phyloP scores from a whole-genome alignment of 2,797 vertebrate genomes.

The Cossypha heuglini region DNA sequence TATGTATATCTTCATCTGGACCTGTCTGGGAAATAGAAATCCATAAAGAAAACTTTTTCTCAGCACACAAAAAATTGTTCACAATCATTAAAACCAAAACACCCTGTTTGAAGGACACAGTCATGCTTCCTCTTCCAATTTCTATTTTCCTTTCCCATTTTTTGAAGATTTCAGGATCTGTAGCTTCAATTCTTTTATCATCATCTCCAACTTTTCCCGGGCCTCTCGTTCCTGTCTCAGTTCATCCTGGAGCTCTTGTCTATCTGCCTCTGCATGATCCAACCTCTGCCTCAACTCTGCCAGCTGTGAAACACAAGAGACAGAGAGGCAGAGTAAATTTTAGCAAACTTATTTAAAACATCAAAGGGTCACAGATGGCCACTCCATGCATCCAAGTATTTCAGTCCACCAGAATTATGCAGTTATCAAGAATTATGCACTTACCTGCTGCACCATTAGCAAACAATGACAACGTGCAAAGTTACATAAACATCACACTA shows the following conservation, averaged over 20 bases:
- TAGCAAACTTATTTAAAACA: background rate
- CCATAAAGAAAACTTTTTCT: conserved; percentile 33
- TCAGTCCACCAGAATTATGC: background rate
- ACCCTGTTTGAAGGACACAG: conserved; percentile 46
- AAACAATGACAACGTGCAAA: background rate
- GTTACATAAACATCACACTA: background rate
- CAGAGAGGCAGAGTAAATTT: background rate
- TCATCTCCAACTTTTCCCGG: conserved; percentile 89
- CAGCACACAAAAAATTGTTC: conserved; percentile 50
- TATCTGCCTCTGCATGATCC: conserved; percentile 90
- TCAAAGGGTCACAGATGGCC: background rate
- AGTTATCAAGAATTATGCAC: background rate
- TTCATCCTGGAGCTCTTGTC: conserved; percentile 92
- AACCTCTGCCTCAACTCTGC: conserved; percentile 88
- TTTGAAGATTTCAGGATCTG: conserved; percentile 83
- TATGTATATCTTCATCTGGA: conserved; percentile 56
- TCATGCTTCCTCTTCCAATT: background rate
- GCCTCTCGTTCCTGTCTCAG: conserved; percentile 90
- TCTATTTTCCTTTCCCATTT: conserved; percentile 74
- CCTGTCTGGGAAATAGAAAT: conserved; percentile 52
- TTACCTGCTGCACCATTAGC: background rate
- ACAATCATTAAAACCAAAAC: conserved; percentile 56
- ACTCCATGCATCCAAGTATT: background rate
- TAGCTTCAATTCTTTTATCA: conserved; percentile 88
- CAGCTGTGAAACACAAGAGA: conserved; percentile 75